phyloP scores from a whole-genome alignment of 2,888 invertebrate species.

The Encarsia formosa region DNA sequence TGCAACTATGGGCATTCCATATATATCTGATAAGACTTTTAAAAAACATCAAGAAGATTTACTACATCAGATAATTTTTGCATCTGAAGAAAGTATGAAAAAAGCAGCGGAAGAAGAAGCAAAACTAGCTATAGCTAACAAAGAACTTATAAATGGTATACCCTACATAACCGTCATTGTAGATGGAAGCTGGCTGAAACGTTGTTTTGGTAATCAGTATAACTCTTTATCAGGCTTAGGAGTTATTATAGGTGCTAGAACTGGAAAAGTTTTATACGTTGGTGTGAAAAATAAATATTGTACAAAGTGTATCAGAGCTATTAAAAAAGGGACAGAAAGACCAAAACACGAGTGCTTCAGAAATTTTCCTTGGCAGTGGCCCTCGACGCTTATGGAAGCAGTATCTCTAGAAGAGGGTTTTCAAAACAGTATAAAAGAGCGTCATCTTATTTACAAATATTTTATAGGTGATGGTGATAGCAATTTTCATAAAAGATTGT shows the following conservation, averaged over 20 bases:
- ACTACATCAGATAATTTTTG: not conserved
- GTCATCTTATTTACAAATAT: constrained; percentile 10
- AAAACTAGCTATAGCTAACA: constrained; percentile 13
- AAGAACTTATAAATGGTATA: constrained; percentile 6
- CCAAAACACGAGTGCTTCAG: constrained; percentile 32
- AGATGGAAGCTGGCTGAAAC: constrained; percentile 26
- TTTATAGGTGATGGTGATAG: constrained; percentile 16
- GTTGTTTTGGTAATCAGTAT: constrained; percentile 19
- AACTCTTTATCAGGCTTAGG: constrained; percentile 21
- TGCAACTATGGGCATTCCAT: constrained; percentile 18
- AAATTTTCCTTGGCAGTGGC: constrained; percentile 32
- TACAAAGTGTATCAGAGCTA: constrained; percentile 27
- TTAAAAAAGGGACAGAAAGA: constrained; percentile 9
- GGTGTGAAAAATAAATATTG: constrained; percentile 35
- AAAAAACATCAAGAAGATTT: constrained; percentile 1
- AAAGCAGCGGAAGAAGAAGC: constrained; percentile 11
- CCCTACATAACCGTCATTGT: constrained; percentile 21
- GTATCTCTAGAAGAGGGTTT: constrained; percentile 28
- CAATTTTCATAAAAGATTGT: constrained; percentile 7
- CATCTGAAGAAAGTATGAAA: constrained; percentile 6
- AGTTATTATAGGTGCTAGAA: constrained; percentile 18
- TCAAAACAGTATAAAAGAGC: constrained; percentile 1
- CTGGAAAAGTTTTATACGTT: constrained; percentile 32
- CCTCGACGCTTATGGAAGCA: constrained; percentile 34
- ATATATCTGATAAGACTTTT: constrained; percentile 15